Evolutionary conservation across 1,140 invertebrate genomes (phyloP), one percentile per base, ranked within the genome.

Genomic region (Drosophila chauvacae): DNA sequence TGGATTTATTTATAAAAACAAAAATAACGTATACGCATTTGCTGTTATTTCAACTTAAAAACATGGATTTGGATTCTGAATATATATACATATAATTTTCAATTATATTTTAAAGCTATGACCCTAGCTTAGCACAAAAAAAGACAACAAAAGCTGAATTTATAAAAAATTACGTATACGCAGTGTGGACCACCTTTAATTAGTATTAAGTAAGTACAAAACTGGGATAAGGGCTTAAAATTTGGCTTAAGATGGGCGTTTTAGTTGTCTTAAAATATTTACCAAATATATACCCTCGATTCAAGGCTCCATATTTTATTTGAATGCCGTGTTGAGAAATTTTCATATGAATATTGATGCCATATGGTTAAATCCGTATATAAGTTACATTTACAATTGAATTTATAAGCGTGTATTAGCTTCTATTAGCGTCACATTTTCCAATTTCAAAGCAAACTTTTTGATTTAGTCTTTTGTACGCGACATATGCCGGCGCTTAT

Each of bases 401-500:
- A 51, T 30, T 51, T 51, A 51, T 51, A 51, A 10, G 10, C 48
- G 26, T 51, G 28, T 65, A 44, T 69, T 61, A 64, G 26, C 37
- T 64, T 39, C 28, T 23, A 61, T 64, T 61, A 18, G 62, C 28
- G 28, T 63, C 61, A 61, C 57, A 64, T 64, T 64, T 61, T 30
- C 53, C 61, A 64, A 23, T 59, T 28, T 13, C 23, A 10, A 18
- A 18, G 3, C 3, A 30, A 28, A 70, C 30, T 68, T 68, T 70
- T 23, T 68, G 66, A 70, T 56, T 70, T 56, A 70, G 62, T 70
- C 53, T 26, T 35, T 53, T 65, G 50, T 82, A 41, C 44, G 82
- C 59, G 63, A 71, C 82, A 86, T 81, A 74, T 87, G 83, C 80
- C 60, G 51, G 62, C 68, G 66, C 68, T 86, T 66, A 57, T 30